phyloP scores from a whole-genome alignment of 2,113 vertebrate genomes.

The Leucopsar rothschildi region DNA sequence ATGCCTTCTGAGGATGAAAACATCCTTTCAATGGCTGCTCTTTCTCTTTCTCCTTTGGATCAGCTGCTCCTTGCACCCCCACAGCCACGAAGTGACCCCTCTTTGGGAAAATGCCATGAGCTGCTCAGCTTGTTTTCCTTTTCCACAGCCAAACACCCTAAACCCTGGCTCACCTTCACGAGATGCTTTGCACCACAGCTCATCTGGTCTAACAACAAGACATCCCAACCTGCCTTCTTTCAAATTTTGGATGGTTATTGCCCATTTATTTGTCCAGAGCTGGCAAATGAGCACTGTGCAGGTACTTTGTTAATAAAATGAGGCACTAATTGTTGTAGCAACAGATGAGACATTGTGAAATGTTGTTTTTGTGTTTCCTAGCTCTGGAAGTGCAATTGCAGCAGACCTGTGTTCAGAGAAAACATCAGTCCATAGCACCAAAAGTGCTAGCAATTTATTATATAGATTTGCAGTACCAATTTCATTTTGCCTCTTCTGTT shows the following conservation, averaged over 20 bases:
- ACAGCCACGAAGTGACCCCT: fast-evolving
- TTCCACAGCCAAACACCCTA: not conserved
- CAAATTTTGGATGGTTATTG: not conserved
- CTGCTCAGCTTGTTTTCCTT: not conserved
- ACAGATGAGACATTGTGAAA: not conserved
- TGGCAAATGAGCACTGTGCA: not conserved
- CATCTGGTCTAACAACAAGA: not conserved
- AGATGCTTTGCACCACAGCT: not conserved
- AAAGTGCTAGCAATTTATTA: not conserved
- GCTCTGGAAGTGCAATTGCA: not conserved
- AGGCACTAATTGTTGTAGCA: slow-evolving; percentile 10
- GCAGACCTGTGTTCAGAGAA: not conserved
- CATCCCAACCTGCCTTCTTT: not conserved
- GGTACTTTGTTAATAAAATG: slow-evolving; percentile 30
- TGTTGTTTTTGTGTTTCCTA: not conserved
- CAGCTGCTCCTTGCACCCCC: not conserved
- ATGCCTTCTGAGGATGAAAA: not conserved
- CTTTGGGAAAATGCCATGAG: not conserved
- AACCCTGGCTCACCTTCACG: not conserved
- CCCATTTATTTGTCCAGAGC: not conserved
- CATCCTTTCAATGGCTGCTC: not conserved
- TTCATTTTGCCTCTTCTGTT: not conserved
- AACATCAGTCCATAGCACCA: not conserved
- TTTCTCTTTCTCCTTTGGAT: not conserved
- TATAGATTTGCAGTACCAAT: not conserved